phyloP scores from a whole-genome alignment of 1,140 invertebrate species.

The Panagrolaimus sp. region DNA sequence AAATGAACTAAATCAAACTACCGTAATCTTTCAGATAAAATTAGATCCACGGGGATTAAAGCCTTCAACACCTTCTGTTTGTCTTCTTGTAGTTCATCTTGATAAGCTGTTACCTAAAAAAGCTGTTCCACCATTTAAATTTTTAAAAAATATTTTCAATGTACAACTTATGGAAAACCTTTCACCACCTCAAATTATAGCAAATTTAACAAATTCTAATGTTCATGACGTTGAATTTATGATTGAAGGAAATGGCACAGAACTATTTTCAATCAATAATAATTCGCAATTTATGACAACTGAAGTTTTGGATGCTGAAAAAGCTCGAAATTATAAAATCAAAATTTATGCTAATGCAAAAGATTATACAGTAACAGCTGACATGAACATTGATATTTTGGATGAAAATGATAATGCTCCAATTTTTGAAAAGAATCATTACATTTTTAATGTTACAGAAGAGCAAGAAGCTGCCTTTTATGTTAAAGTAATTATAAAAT shows the following conservation, averaged over 20 bases:
- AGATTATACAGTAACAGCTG: background rate
- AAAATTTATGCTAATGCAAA: constrained; percentile 2
- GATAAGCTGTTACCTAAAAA: constrained; percentile 4
- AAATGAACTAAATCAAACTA: constrained; percentile 2
- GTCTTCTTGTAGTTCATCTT: background rate
- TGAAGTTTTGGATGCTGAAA: constrained; percentile 1
- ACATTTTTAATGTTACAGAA: constrained; percentile 7
- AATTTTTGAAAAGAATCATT: constrained; percentile 1
- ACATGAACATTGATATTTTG: constrained; percentile 4
- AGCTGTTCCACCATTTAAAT: background rate
- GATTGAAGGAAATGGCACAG: constrained; percentile 12
- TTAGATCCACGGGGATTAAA: constrained; percentile 6
- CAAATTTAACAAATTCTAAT: constrained; percentile 4
- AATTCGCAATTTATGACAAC: background rate
- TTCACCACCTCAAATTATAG: background rate
- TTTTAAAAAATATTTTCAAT: constrained; percentile 11
- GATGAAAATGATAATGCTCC: constrained; percentile 11
- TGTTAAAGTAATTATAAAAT: background rate
- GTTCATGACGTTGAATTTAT: background rate
- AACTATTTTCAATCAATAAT: constrained; percentile 5
- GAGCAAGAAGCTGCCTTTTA: constrained; percentile 8
- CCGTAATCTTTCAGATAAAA: background rate
- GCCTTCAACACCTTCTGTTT: background rate
- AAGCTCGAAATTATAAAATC: background rate
- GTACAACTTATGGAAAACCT: background rate